Base-by-base conservation (phyloP, 1,140 invertebrate genomes). In the Nasonia longicornis region DNA sequence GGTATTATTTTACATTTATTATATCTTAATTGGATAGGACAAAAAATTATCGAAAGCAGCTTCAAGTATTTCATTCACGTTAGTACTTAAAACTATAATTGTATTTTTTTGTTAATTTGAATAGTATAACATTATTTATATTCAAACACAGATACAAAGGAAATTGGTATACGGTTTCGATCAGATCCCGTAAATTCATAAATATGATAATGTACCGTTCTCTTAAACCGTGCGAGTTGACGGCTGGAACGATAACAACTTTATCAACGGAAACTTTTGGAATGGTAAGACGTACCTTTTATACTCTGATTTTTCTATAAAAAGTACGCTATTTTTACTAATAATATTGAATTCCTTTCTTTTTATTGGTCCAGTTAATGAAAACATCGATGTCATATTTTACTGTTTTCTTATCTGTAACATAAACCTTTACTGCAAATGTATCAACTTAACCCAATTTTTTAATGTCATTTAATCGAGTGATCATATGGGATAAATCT, bases 31-130 rank as follows among this genome's bases (percentile, higher is more conserved):
- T 52, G 38, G 38, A 29, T 73, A 22, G 71, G 71, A 7, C 42
- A 75, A 63, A 14, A 63, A 35, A 58, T 75, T n/a, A 63, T 75
- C n/a, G 31, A 75, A 26, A 75, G 73, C 10, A 75, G 73, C 20
- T 48, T 16, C 6, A 20, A 63, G 52, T 75, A 22, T 75, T 75
- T 20, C 2, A 75, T 63, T 63, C 38, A 8, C 52, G 73, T 75
- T 6, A 63, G 73, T 64, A 20, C 14, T 26, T 3, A 48, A 14
- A 48, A 16, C 26, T 48, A 16, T 48, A 2, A 14, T 45, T 48
- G 45, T 42, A 48, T 48, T 48, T 48, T 48, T 14, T 14, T 12
- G 1, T 48, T 3, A 14, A 48, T 48, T 48, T 48, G 14, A 3
- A 48, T 11, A 42, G 8, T 42, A 42, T 8, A 42, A 42, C 7